These are phyloP conservation scores for Sander vitreus DNA, from an alignment of 2,113 vertebrate species.

Conservation along the genomic window DNA sequence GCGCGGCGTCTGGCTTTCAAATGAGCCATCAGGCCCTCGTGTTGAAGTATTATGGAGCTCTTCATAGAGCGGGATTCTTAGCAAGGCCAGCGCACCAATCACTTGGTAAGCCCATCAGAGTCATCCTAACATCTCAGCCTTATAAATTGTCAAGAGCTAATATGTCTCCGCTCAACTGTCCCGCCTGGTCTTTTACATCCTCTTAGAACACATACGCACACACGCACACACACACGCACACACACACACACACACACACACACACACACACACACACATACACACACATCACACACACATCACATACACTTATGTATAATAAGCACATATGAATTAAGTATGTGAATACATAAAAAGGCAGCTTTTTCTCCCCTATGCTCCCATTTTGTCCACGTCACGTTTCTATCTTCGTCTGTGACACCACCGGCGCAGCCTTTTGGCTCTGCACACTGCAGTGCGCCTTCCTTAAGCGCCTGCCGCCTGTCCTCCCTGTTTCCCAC, in stretches of 20 bases:
- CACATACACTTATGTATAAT: neutral
- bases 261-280: neutral
- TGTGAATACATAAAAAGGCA: neutral
- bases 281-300: neutral
- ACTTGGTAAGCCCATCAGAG: constrained; percentile 56
- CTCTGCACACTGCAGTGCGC: neutral
- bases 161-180: constrained; percentile 34
- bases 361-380: neutral
- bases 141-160: constrained; percentile 53
- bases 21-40: constrained; percentile 63
- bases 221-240: neutral
- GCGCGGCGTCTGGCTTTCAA: constrained; percentile 55
- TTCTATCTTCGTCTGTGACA: constrained; percentile 6
- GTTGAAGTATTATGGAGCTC: constrained; percentile 59
- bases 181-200: constrained; percentile 20
- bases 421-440: neutral
- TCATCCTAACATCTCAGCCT: constrained; percentile 50
- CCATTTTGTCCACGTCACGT: constrained; percentile 1
- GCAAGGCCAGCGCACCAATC: constrained; percentile 71
- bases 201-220: neutral
- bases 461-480: neutral
- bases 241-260: neutral
- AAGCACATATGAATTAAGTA: constrained; percentile 14
- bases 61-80: constrained; percentile 45
- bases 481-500: constrained; percentile 19